Evolutionary conservation across 2,888 invertebrate genomes (phyloP), one percentile per base, ranked within the genome.

Genomic region (Ophioninae sp.): DNA sequence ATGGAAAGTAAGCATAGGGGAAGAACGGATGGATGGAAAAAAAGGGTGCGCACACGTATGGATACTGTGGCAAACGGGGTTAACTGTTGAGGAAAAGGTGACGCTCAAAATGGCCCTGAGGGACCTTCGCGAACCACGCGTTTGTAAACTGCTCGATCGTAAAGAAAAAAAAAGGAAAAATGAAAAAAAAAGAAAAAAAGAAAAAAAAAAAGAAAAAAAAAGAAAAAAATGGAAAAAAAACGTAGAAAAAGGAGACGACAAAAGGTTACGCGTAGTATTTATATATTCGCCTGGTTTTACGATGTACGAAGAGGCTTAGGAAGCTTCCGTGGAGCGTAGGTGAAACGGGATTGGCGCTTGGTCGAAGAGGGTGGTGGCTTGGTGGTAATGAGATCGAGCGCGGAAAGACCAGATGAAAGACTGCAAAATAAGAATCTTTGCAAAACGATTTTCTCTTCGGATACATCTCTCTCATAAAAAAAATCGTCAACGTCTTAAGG

Each of bases 261-360:
- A 8, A 44, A 44, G 44, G 44, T 44, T 44, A 44, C 44, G 44
- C 58, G 74, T 39, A 37, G 61, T 58, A 77, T 72, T 65, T 72
- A 72, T 61, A 22, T 30, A 61, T 44, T 73, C 44, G 44, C 37
- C 9, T 13, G 41, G 23, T 44, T 59, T 39, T n/a, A 6, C 59
- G 20, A 58, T 72, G 59, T 61, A 59, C 39, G 39, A 63, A 30
- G 64, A 71, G 64, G 64, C 58, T 64, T 81, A 75, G 65, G 7
- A 8, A 58, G 75, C 69, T 75, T 74, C 65, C 75, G 64, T 64
- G 71, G 39, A 71, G 58, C 71, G 81, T 64, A 75, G 22, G 69
- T 65, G 37, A 75, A 71, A 71, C 69, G 58, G 20, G 58, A 22
- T 56, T 39, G 13, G 56, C 23, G 20, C n/a, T n/a, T n/a, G n/a